Base-by-base conservation (phyloP, 2,888 invertebrate genomes). In the Tetragonisca angustula region DNA sequence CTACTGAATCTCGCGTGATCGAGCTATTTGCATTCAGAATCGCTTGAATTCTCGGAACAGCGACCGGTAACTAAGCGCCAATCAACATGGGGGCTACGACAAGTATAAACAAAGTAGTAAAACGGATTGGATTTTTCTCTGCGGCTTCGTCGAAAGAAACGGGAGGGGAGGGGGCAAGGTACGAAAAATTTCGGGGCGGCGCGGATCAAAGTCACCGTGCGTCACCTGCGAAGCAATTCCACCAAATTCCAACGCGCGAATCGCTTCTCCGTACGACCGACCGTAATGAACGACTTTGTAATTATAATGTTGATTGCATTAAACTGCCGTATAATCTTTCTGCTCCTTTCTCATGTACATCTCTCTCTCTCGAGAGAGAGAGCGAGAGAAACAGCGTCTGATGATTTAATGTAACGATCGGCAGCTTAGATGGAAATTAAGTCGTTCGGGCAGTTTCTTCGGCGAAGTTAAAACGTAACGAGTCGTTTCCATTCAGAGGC, bases 1-100 rank as follows among this genome's bases (percentile, higher is more conserved):
- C 9, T 43, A 43, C 56, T 32, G 43, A 43, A 67, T 75, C 43
- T 54, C 43, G 52, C n/a, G 68, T 71, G 61, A 59, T 62, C 61
- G 62, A 65, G 24, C 70, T 43, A 84, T 76, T 86, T 84, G 77
- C 84, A 84, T 86, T 56, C 43, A 27, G 65, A 67, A 84, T 81
- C 74, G 21, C 32, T 6, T 71, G 50, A 24, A 52, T 69, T 52
- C 61, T 11, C 19, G 62, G 54, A 76, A 21, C 17, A 24, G 24
- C 9, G 43, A 43, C 56, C 52, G 59, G 49, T 73, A 70, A 80
- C 74, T 43, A 32, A n/a, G 15, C 43, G 17, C 32, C 52, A 19
- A 32, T 61, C 52, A n/a, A 49, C 27, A 27, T 21, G 27, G n/a
- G n/a, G 21, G 49, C 54, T 54, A 32, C 24, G 43, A 52, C 49